Percentiles rank a stretch among this genome's conserved stretches.
Evolutionary conservation across 2,797 vertebrate genomes (phyloP).

Genomic region (Gymnothorax reevesii): DNA sequence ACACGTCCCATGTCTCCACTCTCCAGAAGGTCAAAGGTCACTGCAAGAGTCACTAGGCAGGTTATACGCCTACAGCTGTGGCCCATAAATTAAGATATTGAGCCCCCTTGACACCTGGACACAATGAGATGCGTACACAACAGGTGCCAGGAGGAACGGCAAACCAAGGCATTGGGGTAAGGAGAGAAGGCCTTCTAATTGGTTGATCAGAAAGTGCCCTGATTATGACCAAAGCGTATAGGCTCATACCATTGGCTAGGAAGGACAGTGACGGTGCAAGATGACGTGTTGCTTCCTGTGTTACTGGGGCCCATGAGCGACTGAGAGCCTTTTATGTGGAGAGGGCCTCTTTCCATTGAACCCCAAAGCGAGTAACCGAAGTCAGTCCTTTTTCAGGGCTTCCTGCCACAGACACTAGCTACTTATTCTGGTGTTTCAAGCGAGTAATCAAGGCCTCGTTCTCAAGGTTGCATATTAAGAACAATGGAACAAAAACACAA

Average conservation of each 20-base stretch:
- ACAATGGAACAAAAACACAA: background rate
- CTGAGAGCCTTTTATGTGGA: background rate
- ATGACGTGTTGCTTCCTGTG: background rate
- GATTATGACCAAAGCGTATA: conserved; percentile 9
- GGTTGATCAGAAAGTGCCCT: background rate
- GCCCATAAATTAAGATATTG: conserved; percentile 28
- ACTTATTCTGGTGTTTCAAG: background rate
- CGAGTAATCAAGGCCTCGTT: background rate
- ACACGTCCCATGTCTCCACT: background rate
- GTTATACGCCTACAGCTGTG: conserved; percentile 30
- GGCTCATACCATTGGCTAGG: background rate
- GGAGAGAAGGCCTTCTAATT: background rate
- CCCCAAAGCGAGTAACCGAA: background rate
- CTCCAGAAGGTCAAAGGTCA: conserved; percentile 22
- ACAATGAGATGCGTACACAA: conserved; percentile 4
- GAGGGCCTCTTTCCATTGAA: background rate
- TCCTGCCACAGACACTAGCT: background rate
- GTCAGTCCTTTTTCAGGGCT: background rate
- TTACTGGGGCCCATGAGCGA: background rate
- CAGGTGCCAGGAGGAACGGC: conserved; percentile 16
- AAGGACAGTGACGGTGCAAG: background rate
- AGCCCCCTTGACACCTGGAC: background rate
- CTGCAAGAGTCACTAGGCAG: background rate
- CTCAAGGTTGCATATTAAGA: background rate
- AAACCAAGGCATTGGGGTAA: background rate